Percentiles rank a stretch among this genome's conserved stretches.
These are phyloP conservation scores for Harpalus rubripes DNA, from an alignment of 2,888 invertebrate genomes.

Conservation along the genomic window DNA sequence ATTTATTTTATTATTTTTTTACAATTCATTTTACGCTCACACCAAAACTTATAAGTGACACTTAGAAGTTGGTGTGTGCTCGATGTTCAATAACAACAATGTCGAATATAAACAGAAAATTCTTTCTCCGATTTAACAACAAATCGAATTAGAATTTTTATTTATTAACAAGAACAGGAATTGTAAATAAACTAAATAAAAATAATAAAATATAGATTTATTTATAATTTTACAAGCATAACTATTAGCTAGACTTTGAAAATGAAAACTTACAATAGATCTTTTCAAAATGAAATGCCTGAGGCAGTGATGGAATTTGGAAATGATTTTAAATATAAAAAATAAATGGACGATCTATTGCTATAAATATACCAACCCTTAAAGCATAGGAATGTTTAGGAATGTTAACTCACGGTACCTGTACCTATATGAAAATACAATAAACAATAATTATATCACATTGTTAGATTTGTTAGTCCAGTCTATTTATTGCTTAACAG, in stretches of 20 bases:
- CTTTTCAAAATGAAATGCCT: slow-evolving; percentile 25
- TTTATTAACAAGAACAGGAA: slow-evolving; percentile 54
- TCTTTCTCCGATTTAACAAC: slow-evolving; percentile 60
- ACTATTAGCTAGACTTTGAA: slow-evolving; percentile 33
- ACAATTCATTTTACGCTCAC: slow-evolving; percentile 54
- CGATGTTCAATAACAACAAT: slow-evolving; percentile 47
- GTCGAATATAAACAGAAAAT: slow-evolving; percentile 36
- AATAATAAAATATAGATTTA: slow-evolving; percentile 64
- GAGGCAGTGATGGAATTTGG: slow-evolving; percentile 38
- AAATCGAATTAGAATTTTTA: slow-evolving; percentile 63
- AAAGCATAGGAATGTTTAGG: slow-evolving; percentile 69
- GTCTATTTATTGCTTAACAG: slow-evolving; percentile 67
- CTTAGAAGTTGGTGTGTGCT: slow-evolving; percentile 56
- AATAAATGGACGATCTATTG: slow-evolving; percentile 53
- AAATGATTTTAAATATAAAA: slow-evolving; percentile 26
- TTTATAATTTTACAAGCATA: slow-evolving; percentile 59
- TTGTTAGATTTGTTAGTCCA: slow-evolving; percentile 72
- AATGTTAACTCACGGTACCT: slow-evolving; percentile 69
- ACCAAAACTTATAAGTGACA: slow-evolving; percentile 60
- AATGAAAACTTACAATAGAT: slow-evolving; percentile 29
- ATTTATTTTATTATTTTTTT: slow-evolving; percentile 63
- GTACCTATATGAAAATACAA: slow-evolving; percentile 67
- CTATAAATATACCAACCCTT: slow-evolving; percentile 70
- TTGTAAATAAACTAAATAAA: slow-evolving; percentile 60
- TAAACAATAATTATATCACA: slow-evolving; percentile 74